Base-by-base conservation (phyloP, 2,113 vertebrate genomes). In the Erythrocercus mccallii region DNA sequence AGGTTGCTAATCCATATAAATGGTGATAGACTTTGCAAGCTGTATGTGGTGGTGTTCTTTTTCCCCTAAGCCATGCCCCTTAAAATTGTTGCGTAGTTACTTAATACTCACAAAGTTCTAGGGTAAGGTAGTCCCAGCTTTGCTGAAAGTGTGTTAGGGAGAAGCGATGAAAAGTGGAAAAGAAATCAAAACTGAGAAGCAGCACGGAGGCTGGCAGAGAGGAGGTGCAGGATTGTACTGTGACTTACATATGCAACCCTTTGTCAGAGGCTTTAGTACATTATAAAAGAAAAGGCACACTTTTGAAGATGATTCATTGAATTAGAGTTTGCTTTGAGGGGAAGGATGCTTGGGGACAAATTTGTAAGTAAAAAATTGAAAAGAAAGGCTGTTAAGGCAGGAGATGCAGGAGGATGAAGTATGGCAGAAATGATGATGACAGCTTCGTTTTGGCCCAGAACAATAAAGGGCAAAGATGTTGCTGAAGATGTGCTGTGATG, bases 371-470 rank as follows among this genome's bases (percentile, higher is more conserved):
- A 94, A 94, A 89, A 70, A 57, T 35, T 48, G 54, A 68, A 80
- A 91, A 87, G 47, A 93, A 83, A 80, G 23, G 28, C 85, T 93
- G 35, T 77, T 92, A 83, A 90, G 38, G 23, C 42, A 70, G 45
- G 62, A 91, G 79, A 70, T 78, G 47, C 68, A 66, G n/a, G 15
- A 62, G 76, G 38, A 80, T 93, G 66, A 90, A 45, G 68, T 85
- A 60, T 84, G 65, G 71, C 81, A 87, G 86, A 65, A 94, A 92
- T 92, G 78, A 87, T 87, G 81, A 94, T 90, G 90, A 85, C 85
- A 91, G 62, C 87, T 95, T 95, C 58, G 66, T 95, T 95, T 96
- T 95, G 94, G 90, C 79, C 93, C 85, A 77, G 85, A 95, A 96
- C 85, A 94, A 82, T 90, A 87, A 94, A 93, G 66, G 45, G 30